These are phyloP conservation scores for Drosophila koepferae DNA, from an alignment of 2,888 invertebrate species.

Conservation along the genomic window DNA sequence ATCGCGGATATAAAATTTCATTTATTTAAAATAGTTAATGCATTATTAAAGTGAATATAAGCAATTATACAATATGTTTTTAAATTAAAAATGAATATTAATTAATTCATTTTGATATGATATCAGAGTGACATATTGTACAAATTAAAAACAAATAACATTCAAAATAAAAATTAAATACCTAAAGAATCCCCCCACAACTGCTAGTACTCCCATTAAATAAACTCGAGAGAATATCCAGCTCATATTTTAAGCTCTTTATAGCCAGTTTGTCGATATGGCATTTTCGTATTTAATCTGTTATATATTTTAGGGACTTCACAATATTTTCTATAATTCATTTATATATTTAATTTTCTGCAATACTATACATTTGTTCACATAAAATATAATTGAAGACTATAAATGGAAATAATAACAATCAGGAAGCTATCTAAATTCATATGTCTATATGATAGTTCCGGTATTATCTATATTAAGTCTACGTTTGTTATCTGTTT, in stretches of 20 bases:
- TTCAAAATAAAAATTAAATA: too few species aligned
- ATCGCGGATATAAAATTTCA: neutral
- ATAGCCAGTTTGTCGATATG: too few species aligned
- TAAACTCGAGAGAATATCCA: neutral
- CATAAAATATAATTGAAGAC: neutral
- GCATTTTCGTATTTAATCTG: neutral
- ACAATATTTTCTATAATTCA: neutral
- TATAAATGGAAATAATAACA: neutral
- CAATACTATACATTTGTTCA: neutral
- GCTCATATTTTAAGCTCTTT: neutral
- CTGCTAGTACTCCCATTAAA: neutral
- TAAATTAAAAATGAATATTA: too few species aligned
- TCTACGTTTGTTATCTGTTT: neutral
- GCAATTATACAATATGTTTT: too few species aligned
- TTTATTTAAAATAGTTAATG: neutral
- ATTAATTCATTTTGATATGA: too few species aligned
- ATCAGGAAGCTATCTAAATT: conserved; percentile 1
- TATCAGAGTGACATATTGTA: too few species aligned
- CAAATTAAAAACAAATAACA: too few species aligned
- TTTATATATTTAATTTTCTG: neutral
- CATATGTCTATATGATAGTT: neutral
- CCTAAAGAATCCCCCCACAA: too few species aligned
- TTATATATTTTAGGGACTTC: neutral
- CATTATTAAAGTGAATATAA: too few species aligned
- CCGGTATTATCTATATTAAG: neutral